Base-by-base conservation (phyloP, 2,888 invertebrate species). In the Leptopterna dolabrata region DNA sequence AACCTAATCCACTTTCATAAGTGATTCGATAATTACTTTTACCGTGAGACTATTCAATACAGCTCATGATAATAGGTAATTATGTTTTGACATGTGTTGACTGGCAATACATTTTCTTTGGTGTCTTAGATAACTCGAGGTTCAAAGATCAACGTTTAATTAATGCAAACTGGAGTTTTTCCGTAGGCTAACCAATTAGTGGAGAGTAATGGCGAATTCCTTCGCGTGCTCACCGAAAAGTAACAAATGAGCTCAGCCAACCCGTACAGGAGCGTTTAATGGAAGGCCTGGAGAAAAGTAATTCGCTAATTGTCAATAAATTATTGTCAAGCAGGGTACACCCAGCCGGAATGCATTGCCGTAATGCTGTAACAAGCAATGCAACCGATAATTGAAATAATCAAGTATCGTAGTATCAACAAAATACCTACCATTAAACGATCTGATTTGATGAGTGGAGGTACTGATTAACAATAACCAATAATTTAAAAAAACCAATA, bases 201-300 rank as follows among this genome's bases (percentile, higher is more conserved):
- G 78, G 19, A 29, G 45, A 45, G 78, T 78, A 78, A 78, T 78
- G 27, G 78, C 78, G 45, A 78, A 78, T 78, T 78, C 78, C 78
- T 78, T 78, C 24, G 78, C 78, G 78, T 78, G 45, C 78, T 43
- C 41, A 78, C 45, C 78, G 78, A 45, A 45, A 78, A 27, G 78
- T 78, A 78, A 78, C 78, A 78, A 45, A 78, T 78, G 78, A 45
- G 43, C 78, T 78, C 14, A 16, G 73, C 41, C 41, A n/a, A 73
- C 73, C 73, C 36, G 73, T 41, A 13, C 27, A 43, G 14, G 43
- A n/a, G 78, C n/a, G 41, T 41, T 41, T 78, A 78, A 78, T 78
- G 78, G 24, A 78, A 16, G 78, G 45, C 16, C 78, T 63, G 76
- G 16, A 13, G 45, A 78, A 78, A 45, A 45, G 45, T 78, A 43